phyloP scores from a whole-genome alignment of 2,113 vertebrate genomes.

The Prionailurus viverrinus region DNA sequence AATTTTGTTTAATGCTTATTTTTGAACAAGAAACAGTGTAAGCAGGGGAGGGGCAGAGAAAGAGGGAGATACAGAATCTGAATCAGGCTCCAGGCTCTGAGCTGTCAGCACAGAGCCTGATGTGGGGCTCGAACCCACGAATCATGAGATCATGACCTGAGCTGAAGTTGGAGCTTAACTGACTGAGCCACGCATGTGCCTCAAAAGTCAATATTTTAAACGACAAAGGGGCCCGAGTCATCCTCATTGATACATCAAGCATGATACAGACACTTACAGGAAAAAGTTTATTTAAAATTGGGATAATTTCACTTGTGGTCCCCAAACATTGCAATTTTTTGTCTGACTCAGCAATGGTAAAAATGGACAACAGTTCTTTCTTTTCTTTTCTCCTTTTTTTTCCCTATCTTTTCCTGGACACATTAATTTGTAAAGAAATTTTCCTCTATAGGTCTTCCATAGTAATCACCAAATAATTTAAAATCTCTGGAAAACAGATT shows the following conservation, averaged over 20 bases:
- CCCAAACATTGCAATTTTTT: slow-evolving; percentile 7
- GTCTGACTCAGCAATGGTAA: neutral
- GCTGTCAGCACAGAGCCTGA: no score
- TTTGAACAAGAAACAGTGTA: no score
- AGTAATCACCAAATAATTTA: slow-evolving; percentile 60
- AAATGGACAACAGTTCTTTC: neutral
- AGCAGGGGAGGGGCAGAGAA: no score
- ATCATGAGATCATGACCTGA: no score
- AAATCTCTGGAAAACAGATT: slow-evolving; percentile 52
- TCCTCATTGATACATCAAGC: neutral
- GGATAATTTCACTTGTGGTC: neutral
- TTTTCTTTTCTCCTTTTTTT: neutral
- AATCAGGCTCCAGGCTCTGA: no score
- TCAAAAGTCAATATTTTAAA: neutral
- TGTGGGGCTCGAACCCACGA: no score
- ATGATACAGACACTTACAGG: neutral
- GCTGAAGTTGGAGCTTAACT: no score
- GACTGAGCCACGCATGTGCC: no score
- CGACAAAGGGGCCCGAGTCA: neutral
- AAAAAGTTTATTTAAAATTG: neutral
- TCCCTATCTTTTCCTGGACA: neutral
- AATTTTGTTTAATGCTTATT: no score
- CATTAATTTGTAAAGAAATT: neutral
- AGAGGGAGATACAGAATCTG: no score
- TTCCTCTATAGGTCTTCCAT: neutral